phyloP scores from a whole-genome alignment of 2,888 invertebrate genomes.

The Idaea aversata region DNA sequence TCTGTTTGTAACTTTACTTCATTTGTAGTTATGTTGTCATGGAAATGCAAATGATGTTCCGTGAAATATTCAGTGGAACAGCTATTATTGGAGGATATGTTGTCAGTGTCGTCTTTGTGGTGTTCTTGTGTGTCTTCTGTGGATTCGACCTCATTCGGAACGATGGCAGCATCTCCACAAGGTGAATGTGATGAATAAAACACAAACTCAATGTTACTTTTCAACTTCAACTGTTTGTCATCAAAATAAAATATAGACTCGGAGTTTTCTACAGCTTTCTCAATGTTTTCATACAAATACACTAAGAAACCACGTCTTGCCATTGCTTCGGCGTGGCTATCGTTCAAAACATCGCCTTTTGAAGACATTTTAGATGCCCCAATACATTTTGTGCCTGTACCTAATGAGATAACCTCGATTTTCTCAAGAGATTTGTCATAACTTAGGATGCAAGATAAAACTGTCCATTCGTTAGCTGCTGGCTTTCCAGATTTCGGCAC shows the following conservation, averaged over 20 bases:
- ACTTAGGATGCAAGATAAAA: conserved; percentile 86
- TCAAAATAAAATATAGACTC: conserved; percentile 53
- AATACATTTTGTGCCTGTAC: conserved; percentile 95
- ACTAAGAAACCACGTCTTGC: conserved; percentile 90
- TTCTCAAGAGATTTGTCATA: conserved; percentile 53
- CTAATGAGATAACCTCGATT: conserved; percentile 87
- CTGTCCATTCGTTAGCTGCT: conserved; percentile 88
- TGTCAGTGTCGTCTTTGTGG: background rate
- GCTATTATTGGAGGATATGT: background rate
- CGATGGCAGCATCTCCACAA: conserved; percentile 96
- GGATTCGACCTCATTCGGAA: conserved; percentile 73
- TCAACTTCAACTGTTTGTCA: conserved; percentile 69
- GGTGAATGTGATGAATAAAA: conserved; percentile 93
- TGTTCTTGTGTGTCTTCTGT: conserved; percentile 37
- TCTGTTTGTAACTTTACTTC: background rate
- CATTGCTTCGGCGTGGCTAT: conserved; percentile 95
- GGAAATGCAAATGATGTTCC: background rate
- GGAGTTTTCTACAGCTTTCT: conserved; percentile 48
- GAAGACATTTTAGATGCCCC: conserved; percentile 84
- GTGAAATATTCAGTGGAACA: background rate
- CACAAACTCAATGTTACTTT: conserved; percentile 84
- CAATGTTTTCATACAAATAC: conserved; percentile 85
- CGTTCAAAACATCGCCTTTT: conserved; percentile 87
- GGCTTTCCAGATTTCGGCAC: conserved; percentile 92
- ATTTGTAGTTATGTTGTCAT: background rate